phyloP scores from a whole-genome alignment of 1,140 invertebrate genomes.

The Alviniconcha marisindica region DNA sequence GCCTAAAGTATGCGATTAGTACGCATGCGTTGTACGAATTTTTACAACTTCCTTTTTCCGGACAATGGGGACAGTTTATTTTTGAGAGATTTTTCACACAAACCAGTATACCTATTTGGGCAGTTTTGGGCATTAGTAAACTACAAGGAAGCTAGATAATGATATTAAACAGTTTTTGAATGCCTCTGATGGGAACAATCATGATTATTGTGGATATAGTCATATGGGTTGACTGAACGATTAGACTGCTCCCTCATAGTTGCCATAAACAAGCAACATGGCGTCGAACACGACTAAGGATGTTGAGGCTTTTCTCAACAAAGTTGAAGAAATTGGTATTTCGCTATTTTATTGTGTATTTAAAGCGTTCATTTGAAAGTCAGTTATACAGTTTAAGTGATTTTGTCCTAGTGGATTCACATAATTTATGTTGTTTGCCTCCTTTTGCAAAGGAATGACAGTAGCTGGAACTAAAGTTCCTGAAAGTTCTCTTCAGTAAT shows the following conservation, averaged over 20 bases:
- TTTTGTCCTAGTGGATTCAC: background rate
- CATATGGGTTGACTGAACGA: too few relatives aligned
- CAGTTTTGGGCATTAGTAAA: background rate
- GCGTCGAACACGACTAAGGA: constrained; percentile 42
- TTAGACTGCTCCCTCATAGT: constrained; percentile 28
- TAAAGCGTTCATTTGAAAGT: background rate
- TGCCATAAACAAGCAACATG: constrained; percentile 51
- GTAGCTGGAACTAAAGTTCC: background rate
- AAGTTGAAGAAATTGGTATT: constrained; percentile 68
- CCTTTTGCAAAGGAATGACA: background rate
- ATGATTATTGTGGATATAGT: too few relatives aligned
- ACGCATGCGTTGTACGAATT: constrained; percentile 5
- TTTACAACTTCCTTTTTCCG: constrained; percentile 5
- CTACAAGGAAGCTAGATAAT: too few relatives aligned
- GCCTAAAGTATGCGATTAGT: constrained; percentile 11
- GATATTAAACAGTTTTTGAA: background rate
- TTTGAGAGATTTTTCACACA: background rate
- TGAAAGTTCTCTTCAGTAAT: background rate
- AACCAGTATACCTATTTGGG: background rate
- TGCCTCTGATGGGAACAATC: too few relatives aligned
- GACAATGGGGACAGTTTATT: constrained; percentile 15
- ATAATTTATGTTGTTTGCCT: background rate
- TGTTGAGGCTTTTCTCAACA: constrained; percentile 63
- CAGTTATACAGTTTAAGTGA: background rate
- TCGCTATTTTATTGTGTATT: constrained; percentile 26